Evolutionary conservation across 2,888 invertebrate species (phyloP), one percentile per base, ranked within the genome.

Genomic region (Ferrisia virgata): DNA sequence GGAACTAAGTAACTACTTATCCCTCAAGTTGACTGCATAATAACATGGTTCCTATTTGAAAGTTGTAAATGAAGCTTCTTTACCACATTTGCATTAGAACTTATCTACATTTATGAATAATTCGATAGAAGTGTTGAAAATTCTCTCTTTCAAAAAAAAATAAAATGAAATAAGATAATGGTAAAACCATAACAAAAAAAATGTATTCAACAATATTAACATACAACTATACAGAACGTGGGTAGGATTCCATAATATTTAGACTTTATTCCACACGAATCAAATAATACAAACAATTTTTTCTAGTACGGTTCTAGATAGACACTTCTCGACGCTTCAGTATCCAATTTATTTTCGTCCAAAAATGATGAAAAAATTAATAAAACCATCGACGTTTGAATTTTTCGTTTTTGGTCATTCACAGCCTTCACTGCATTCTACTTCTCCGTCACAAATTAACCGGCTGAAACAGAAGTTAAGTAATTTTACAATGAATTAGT

Each of bases 381-480:
- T 79, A 28, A 78, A 43, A 22, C 79, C 79, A 43, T 36, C 43
- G 43, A 47, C 79, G 43, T 28, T 36, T 0, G 28, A n/a, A n/a
- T 25, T 79, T 43, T 79, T 15, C 22, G 79, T 79, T 79, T 79
- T 43, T 43, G 43, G 28, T 40, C 28, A 28, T 36, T 82, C 82
- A 82, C 82, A 82, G 82, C 82, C 82, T 72, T 82, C 69, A 82
- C 82, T 82, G 82, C 69, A 82, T 36, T 58, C 33, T 53, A 36
- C 39, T 53, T 39, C n/a, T 13, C 53, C 18, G 33, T 8, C 36
- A 5, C 11, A 36, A 76, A 76, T 64, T 81, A 69, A 82, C 82
- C 82, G 28, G 82, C 82, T 82, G 82, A 69, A 82, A 82, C 64
- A 64, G 11, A 69, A 36, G 15, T 0, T 53, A 13, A 22, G 22